Evolutionary conservation across 2,888 invertebrate genomes (phyloP).

Genomic region (Nemapogon koenigi): DNA sequence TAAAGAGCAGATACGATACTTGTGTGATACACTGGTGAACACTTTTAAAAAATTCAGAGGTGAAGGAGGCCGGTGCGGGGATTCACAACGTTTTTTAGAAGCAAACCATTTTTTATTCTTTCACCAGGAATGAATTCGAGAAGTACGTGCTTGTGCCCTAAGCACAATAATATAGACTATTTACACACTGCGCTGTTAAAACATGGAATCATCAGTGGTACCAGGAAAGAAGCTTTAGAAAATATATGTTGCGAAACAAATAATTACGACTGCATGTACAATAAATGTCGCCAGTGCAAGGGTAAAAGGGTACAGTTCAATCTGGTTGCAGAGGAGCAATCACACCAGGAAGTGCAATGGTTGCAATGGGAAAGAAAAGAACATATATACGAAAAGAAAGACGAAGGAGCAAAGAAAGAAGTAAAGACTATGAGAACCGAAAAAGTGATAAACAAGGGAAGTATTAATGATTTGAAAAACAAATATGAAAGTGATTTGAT

Average conservation of each 20-base stretch:
- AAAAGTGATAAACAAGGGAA: constrained; percentile 8
- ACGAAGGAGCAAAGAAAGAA: not conserved
- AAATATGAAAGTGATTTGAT: not conserved
- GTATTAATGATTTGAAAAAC: not conserved
- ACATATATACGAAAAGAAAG: constrained; percentile 1
- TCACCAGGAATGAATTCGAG: constrained; percentile 10
- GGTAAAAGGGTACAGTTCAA: constrained; percentile 11
- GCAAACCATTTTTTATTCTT: constrained; percentile 14
- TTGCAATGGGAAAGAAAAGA: constrained; percentile 1
- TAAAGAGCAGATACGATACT: not conserved
- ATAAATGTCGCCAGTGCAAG: constrained; percentile 8
- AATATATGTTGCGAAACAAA: constrained; percentile 4
- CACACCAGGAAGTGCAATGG: constrained; percentile 3
- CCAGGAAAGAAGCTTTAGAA: constrained; percentile 5
- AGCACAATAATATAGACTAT: constrained; percentile 8
- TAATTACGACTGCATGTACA: constrained; percentile 8
- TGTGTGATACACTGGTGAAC: constrained; percentile 9
- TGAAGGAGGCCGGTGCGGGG: constrained; percentile 10
- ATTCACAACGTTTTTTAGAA: constrained; percentile 11
- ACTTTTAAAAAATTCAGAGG: constrained; percentile 4
- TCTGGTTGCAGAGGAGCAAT: constrained; percentile 9
- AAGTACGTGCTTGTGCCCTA: constrained; percentile 10
- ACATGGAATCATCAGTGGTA: constrained; percentile 6
- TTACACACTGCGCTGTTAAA: constrained; percentile 1
- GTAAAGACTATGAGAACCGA: constrained; percentile 10